Evolutionary conservation across 1,140 invertebrate species (phyloP), one percentile per base, ranked within the genome.

Genomic region (Vanessa tameamea): DNA sequence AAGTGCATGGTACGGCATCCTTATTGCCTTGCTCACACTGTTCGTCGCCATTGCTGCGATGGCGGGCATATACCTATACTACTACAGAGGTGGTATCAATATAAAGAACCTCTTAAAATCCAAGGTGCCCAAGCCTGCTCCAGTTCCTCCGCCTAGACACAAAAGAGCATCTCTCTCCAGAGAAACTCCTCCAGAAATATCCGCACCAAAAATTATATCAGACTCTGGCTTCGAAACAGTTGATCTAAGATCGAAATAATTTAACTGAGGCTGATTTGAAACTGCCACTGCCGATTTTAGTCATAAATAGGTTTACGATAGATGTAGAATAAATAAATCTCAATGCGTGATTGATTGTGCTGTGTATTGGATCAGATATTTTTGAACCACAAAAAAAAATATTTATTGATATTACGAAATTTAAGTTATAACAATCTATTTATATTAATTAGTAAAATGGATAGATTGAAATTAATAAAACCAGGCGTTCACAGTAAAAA

Each of bases 71-170:
- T 93, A 93, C 83, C 80, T 93, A 78, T 93, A 93, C 78, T 93
- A 93, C 70, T 93, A 93, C 79, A 86, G 90, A 78, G 91, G 93
- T 47, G 92, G 91, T 31, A 87, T 92, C 82, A 87, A 82, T 48
- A 93, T 93, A 72, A 93, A 93, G 86, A 89, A 76, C 64, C 73
- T 93, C 7, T 68, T 93, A 11, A 91, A 87, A 76, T 87, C 84
- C 2, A 87, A 89, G 59, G 77, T 83, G 0, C 77, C 87, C 1
- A 73, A 83, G 3, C 83, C 87, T 1, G 86, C 85, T 0, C 87
- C 88, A 9, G 85, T 91, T 0, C 90, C 91, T 4, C 89, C 90
- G 4, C 89, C 90, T 1, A 80, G 90, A 69, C 89, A 92, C 64
- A 90, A 89, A 67, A 85, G 86, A 64, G 57, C 81, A 8, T 90